phyloP scores from a whole-genome alignment of 2,888 invertebrate species.

The Tetanocera ferruginea region DNA sequence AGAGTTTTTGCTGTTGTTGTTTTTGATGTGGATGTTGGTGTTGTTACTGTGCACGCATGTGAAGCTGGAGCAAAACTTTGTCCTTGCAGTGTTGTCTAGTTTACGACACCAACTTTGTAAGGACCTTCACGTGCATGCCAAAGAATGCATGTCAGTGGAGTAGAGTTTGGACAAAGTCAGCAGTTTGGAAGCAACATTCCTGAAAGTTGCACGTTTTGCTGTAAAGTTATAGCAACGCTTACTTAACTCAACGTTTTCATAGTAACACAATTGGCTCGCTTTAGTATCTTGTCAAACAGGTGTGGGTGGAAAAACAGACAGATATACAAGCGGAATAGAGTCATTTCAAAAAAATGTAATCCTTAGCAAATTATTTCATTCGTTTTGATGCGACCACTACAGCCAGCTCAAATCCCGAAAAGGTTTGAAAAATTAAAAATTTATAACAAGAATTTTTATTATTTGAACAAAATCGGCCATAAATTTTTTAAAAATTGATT shows the following conservation, averaged over 20 bases:
- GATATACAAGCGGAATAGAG: too few relatives aligned
- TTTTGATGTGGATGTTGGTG: too few relatives aligned
- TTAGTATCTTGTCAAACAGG: neutral
- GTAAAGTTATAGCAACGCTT: conserved; percentile 10
- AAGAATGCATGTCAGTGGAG: conserved; percentile 3
- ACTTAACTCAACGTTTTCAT: neutral
- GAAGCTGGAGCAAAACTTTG: conserved; percentile 12
- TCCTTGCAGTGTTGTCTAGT: conserved; percentile 4
- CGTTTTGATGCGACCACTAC: too few relatives aligned
- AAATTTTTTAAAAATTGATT: too few relatives aligned
- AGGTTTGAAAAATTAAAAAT: too few relatives aligned
- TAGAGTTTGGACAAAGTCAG: conserved; percentile 3
- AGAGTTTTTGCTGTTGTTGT: too few relatives aligned
- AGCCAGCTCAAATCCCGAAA: too few relatives aligned
- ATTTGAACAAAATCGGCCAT: too few relatives aligned
- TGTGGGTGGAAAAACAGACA: too few relatives aligned
- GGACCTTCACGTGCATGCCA: conserved; percentile 4
- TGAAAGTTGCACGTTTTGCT: neutral
- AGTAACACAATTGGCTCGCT: conserved; percentile 2
- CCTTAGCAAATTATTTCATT: too few relatives aligned
- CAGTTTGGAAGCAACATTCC: neutral
- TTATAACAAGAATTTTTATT: too few relatives aligned
- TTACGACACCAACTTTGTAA: conserved; percentile 23
- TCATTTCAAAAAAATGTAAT: too few relatives aligned
- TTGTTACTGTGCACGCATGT: neutral